Evolutionary conservation across 2,797 vertebrate species (phyloP).

Genomic region (Meriones psammophilus): DNA sequence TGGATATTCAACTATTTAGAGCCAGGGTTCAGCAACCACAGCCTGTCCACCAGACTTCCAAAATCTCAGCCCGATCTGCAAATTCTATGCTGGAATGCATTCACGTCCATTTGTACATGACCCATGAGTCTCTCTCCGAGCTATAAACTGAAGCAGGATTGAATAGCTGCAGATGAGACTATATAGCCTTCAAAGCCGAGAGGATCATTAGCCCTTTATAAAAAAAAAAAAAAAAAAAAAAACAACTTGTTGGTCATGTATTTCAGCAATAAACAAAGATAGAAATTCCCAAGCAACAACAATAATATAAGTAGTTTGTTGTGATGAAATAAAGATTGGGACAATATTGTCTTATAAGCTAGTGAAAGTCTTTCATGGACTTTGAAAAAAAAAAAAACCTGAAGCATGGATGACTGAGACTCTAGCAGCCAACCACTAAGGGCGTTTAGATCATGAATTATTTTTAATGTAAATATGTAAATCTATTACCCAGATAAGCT

Average conservation of each 20-base stretch:
- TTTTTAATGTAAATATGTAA: slow-evolving; percentile 4
- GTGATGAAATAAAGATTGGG: not conserved
- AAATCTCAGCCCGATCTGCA: not conserved
- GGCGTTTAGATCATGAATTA: not conserved
- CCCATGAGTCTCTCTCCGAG: not conserved
- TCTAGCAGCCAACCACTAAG: not conserved
- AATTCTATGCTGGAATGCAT: not conserved
- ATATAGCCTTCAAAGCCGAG: not conserved
- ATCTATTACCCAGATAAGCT: not conserved
- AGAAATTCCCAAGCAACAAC: not conserved
- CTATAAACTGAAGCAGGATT: not conserved
- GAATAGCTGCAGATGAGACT: not conserved
- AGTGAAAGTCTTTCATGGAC: no score
- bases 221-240: not conserved
- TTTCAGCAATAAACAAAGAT: not conserved
- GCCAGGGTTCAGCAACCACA: not conserved
- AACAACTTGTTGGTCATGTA: not conserved
- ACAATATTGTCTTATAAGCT: not conserved
- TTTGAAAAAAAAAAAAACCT: not conserved
- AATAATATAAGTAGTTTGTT: not conserved
- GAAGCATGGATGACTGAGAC: not conserved
- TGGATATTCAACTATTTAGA: not conserved
- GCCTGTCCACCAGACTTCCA: not conserved
- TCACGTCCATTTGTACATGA: not conserved
- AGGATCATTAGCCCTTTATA: not conserved